phyloP scores from a whole-genome alignment of 1,140 invertebrate species.

The Chelonus insularis region DNA sequence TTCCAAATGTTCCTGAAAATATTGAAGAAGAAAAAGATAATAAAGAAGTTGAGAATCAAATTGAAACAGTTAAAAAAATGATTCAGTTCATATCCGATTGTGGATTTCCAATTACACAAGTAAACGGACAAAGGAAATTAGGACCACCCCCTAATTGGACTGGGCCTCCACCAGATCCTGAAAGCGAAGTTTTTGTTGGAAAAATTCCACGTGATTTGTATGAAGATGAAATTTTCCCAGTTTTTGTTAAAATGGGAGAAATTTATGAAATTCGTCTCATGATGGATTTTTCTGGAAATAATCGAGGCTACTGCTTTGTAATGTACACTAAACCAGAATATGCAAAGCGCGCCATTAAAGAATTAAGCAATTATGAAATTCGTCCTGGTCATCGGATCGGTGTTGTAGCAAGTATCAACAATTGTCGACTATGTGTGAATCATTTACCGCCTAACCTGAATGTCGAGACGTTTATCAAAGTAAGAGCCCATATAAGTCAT shows the following conservation, averaged over 20 bases:
- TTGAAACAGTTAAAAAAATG: constrained; percentile 29
- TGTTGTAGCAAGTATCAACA: constrained; percentile 70
- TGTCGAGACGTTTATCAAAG: constrained; percentile 40
- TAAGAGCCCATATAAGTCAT: no score
- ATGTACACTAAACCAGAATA: constrained; percentile 63
- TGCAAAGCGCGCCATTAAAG: constrained; percentile 64
- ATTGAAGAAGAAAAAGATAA: neutral
- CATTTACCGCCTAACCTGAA: constrained; percentile 46
- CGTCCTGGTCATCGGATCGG: constrained; percentile 63
- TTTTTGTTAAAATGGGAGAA: constrained; percentile 66
- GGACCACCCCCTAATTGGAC: no score
- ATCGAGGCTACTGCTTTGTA: constrained; percentile 73
- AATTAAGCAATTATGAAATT: constrained; percentile 68
- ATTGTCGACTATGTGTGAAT: constrained; percentile 70
- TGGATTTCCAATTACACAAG: constrained; percentile 47
- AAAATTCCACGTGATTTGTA: constrained; percentile 78
- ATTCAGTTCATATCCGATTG: constrained; percentile 34
- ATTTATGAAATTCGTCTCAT: constrained; percentile 81
- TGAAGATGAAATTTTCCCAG: constrained; percentile 80
- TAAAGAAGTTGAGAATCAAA: constrained; percentile 19
- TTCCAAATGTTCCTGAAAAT: neutral
- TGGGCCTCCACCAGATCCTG: constrained; percentile 59
- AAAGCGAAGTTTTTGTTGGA: constrained; percentile 82
- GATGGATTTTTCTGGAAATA: constrained; percentile 74
- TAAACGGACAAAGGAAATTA: constrained; percentile 66